phyloP scores from a whole-genome alignment of 2,888 invertebrate species.

The Leptinotarsa peninsularis region DNA sequence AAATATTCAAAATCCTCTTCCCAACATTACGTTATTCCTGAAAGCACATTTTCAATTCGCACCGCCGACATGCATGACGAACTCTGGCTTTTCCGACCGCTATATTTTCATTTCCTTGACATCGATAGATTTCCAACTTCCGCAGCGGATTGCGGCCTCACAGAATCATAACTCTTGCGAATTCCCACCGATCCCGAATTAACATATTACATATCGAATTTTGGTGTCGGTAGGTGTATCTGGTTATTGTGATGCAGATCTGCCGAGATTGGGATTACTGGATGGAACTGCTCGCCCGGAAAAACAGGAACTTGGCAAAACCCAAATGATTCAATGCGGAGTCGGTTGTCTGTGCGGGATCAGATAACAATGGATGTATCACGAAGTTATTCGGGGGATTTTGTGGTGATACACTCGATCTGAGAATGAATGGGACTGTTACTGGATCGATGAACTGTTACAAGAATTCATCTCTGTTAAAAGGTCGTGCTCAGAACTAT shows the following conservation, averaged over 20 bases:
- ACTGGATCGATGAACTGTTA: no score
- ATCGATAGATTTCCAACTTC: constrained; percentile 28
- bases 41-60: constrained; percentile 21
- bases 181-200: constrained; percentile 33
- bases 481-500: no score
- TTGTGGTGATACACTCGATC: background rate
- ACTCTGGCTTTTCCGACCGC: constrained; percentile 7
- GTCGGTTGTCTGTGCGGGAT: constrained; percentile 3
- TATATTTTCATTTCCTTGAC: constrained; percentile 22
- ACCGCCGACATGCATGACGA: constrained; percentile 6
- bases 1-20: background rate
- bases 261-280: constrained; percentile 10
- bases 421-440: background rate
- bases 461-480: no score
- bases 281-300: constrained; percentile 7
- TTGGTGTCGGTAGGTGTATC: constrained; percentile 12
- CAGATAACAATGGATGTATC: constrained; percentile 2
- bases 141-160: constrained; percentile 23
- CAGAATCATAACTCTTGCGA: constrained; percentile 24
- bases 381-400: background rate
- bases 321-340: constrained; percentile 8
- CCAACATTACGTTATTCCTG: background rate
- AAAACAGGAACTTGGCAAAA: constrained; percentile 15
- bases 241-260: constrained; percentile 22
- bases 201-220: constrained; percentile 30